phyloP scores from a whole-genome alignment of 2,797 vertebrate species.

The Tangara arthus region DNA sequence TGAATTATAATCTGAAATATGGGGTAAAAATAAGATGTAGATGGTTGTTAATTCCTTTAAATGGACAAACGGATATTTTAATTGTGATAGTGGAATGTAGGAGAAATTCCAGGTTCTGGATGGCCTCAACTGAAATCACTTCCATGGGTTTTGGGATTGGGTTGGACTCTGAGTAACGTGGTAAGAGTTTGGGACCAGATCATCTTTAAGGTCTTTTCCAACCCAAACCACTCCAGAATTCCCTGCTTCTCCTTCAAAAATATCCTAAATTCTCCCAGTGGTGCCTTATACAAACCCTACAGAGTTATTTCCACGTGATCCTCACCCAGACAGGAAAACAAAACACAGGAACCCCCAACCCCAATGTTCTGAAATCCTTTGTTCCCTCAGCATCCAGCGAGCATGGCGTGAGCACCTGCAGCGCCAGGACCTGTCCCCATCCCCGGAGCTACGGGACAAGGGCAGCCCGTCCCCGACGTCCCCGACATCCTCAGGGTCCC shows the following conservation, averaged over 20 bases:
- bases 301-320: fast-evolving
- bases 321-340: fast-evolving
- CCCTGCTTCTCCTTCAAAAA: not conserved
- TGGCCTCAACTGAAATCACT: not conserved
- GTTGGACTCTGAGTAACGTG: not conserved
- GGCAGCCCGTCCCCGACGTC: constrained; percentile 84
- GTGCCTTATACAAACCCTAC: fast-evolving
- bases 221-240: not conserved
- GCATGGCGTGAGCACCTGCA: constrained; percentile 88
- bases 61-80: not conserved
- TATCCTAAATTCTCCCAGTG: fast-evolving
- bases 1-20: not conserved
- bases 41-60: not conserved
- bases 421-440: constrained; percentile 77
- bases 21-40: not conserved
- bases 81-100: not conserved
- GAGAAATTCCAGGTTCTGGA: not conserved
- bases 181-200: not conserved
- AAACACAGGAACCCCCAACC: fast-evolving
- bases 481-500: constrained; percentile 79
- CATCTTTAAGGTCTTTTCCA: not conserved
- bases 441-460: constrained; percentile 76
- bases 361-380: fast-evolving
- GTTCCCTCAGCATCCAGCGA: constrained; percentile 84
- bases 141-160: not conserved